Evolutionary conservation across 2,888 invertebrate genomes (phyloP).

Genomic region (Myopa tessellatipennis): DNA sequence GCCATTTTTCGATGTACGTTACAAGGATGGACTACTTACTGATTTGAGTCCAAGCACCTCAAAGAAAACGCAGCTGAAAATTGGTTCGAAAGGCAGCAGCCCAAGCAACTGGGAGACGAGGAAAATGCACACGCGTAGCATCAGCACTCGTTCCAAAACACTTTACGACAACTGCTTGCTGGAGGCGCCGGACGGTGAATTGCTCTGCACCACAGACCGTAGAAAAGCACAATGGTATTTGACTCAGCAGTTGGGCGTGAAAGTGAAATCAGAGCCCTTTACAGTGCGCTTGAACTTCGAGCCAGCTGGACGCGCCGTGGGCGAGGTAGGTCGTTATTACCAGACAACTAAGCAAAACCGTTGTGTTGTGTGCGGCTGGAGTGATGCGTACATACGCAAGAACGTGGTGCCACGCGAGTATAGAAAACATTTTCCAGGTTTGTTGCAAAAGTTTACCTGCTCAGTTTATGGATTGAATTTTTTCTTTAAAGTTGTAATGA

Average conservation of each 20-base stretch:
- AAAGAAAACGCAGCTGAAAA: constrained; percentile 24
- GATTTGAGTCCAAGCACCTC: not conserved
- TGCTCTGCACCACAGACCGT: constrained; percentile 79
- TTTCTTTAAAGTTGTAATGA: constrained; percentile 74
- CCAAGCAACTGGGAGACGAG: constrained; percentile 24
- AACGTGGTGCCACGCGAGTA: constrained; percentile 87
- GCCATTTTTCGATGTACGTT: constrained; percentile 60
- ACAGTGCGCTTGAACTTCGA: constrained; percentile 81
- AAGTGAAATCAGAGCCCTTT: constrained; percentile 69
- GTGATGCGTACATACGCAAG: constrained; percentile 78
- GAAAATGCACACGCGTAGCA: constrained; percentile 49
- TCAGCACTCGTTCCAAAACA: constrained; percentile 70
- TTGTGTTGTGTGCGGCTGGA: constrained; percentile 82
- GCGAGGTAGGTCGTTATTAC: constrained; percentile 79
- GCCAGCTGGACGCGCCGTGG: constrained; percentile 79
- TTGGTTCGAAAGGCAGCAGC: constrained; percentile 20
- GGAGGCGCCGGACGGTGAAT: constrained; percentile 81
- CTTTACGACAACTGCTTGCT: constrained; percentile 84
- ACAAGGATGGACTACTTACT: constrained; percentile 51
- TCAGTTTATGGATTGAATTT: not conserved
- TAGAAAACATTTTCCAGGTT: constrained; percentile 79
- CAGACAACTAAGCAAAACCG: constrained; percentile 77
- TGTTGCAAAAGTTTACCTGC: constrained; percentile 17
- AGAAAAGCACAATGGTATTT: constrained; percentile 79
- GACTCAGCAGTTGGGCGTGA: constrained; percentile 69